A percentile compares a stretch with the other conserved stretches of the same genome.
Evolutionary conservation across 2,797 vertebrate genomes (phyloP).

Genomic region (Anabacerthia variegaticeps): DNA sequence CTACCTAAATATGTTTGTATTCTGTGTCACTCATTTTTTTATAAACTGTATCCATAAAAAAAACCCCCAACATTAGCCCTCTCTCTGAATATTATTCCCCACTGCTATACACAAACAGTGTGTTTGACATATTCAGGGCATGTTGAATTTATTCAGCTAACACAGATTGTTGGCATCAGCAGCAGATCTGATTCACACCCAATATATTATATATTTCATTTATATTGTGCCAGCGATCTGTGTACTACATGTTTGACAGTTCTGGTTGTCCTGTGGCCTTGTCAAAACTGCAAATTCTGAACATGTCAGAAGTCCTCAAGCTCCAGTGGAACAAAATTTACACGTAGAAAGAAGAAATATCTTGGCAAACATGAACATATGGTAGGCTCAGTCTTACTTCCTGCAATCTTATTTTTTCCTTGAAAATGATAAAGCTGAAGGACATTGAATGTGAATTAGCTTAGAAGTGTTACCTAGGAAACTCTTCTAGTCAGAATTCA

Average conservation of each 20-base stretch:
- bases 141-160: background rate
- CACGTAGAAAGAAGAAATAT: background rate
- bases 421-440: background rate
- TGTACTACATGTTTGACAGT: background rate
- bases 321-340: background rate
- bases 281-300: background rate
- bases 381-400: background rate
- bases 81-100: background rate
- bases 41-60: background rate
- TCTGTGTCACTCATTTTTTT: background rate
- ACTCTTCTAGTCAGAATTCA: background rate
- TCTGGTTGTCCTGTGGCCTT: conserved; percentile 14
- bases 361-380: background rate
- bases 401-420: background rate
- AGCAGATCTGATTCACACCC: background rate
- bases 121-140: conserved; percentile 46
- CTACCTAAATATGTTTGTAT: background rate
- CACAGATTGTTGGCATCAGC: background rate
- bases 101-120: background rate
- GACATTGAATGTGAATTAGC: background rate
- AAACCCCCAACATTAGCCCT: background rate
- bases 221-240: background rate
- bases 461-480: background rate
- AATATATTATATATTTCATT: background rate
- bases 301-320: background rate